phyloP scores from a whole-genome alignment of 1,140 invertebrate genomes.

The Sinonovacula constricta region DNA sequence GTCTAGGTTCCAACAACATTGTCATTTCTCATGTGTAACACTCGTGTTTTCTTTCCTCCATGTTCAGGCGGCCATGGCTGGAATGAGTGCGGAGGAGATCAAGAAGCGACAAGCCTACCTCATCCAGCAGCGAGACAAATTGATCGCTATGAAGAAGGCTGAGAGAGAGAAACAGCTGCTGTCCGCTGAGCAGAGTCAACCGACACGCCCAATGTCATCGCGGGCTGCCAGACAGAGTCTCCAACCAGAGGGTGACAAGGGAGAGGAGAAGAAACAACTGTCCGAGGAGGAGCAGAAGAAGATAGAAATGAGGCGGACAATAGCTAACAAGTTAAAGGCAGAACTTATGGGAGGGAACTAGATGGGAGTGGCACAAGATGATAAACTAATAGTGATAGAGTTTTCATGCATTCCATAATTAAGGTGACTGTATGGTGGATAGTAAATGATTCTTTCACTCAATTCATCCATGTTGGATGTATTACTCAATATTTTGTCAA shows the following conservation, averaged over 20 bases:
- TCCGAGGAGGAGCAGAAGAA: conserved; percentile 79
- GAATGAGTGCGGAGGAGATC: conserved; percentile 84
- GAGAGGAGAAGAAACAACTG: conserved; percentile 68
- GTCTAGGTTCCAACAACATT: too few relatives aligned
- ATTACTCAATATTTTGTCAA: too few relatives aligned
- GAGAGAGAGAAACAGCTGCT: conserved; percentile 87
- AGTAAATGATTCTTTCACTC: too few relatives aligned
- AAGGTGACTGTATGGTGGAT: too few relatives aligned
- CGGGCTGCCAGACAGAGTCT: conserved; percentile 84
- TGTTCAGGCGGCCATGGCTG: conserved; percentile 64
- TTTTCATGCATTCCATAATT: too few relatives aligned
- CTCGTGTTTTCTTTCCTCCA: too few relatives aligned
- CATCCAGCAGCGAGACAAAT: conserved; percentile 91
- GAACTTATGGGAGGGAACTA: conserved; percentile 84
- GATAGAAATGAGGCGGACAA: conserved; percentile 87
- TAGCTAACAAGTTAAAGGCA: conserved; percentile 89
- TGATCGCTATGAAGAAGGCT: conserved; percentile 91
- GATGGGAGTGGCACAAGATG: too few relatives aligned
- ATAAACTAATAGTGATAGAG: too few relatives aligned
- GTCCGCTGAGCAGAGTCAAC: conserved; percentile 63
- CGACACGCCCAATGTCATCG: conserved; percentile 84
- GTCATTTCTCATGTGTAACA: too few relatives aligned
- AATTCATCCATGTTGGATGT: too few relatives aligned
- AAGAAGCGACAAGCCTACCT: conserved; percentile 90
- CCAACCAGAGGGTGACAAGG: conserved; percentile 47